phyloP scores from a whole-genome alignment of 2,888 invertebrate species.

The Heliconius hortense region DNA sequence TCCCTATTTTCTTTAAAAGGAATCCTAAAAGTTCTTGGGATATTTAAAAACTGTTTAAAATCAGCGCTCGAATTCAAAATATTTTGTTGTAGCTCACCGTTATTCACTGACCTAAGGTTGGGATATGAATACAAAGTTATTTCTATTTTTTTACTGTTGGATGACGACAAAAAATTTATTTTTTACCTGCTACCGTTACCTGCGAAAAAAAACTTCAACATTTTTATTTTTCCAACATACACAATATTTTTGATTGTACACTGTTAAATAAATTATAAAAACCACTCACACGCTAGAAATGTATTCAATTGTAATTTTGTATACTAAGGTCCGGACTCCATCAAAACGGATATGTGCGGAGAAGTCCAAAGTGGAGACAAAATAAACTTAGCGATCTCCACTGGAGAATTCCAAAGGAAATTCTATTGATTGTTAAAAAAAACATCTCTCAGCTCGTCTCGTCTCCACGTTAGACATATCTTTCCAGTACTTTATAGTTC shows the following conservation, averaged over 20 bases:
- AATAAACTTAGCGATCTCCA: no score
- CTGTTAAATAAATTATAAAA: background rate
- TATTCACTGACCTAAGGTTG: slow-evolving; percentile 39
- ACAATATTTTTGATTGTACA: background rate
- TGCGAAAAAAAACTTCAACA: background rate
- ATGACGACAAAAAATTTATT: background rate
- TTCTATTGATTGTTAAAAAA: no score
- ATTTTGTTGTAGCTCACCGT: slow-evolving; percentile 36
- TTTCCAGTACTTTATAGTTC: background rate
- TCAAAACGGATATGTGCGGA: no score
- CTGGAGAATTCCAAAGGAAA: no score
- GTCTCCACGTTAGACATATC: no score
- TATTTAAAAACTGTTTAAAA: background rate
- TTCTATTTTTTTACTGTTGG: slow-evolving; percentile 24
- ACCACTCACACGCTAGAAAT: background rate
- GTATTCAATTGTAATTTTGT: background rate
- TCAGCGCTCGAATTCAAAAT: background rate
- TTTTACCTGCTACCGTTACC: background rate
- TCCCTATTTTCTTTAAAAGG: no score
- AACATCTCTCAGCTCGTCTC: no score
- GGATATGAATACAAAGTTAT: slow-evolving; percentile 42
- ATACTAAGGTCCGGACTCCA: background rate
- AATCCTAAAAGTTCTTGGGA: background rate
- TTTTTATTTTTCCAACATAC: background rate
- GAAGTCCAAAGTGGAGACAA: no score